A percentile compares a stretch with the other conserved stretches of the same genome.
phyloP scores from a whole-genome alignment of 2,797 vertebrate species.

The Petrocephalus schoutedeni region DNA sequence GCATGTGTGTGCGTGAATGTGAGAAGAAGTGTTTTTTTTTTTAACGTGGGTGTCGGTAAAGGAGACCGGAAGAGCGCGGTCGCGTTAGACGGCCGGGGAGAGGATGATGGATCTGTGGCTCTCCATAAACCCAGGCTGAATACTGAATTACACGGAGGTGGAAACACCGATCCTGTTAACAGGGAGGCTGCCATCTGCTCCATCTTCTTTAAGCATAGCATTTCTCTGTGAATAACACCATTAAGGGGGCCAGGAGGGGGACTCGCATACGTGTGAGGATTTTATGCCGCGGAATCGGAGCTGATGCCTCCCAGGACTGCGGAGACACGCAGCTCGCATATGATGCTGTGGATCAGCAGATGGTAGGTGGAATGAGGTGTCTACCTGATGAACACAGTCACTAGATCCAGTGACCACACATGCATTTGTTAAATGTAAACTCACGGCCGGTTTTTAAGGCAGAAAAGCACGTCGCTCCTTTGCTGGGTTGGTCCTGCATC shows the following conservation, averaged over 20 bases:
- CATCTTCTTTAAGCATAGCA: conserved; percentile 17
- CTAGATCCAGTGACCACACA: not conserved
- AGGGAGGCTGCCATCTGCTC: conserved; percentile 38
- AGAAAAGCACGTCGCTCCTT: not conserved
- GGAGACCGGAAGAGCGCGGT: not conserved
- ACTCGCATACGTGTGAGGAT: not conserved
- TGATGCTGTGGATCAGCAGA: not conserved
- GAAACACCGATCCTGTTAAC: conserved; percentile 39
- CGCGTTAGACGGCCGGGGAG: not conserved
- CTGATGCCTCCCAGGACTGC: not conserved
- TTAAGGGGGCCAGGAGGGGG: not conserved
- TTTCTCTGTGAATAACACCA: conserved; percentile 11
- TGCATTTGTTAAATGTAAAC: not conserved
- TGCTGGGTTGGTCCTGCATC: not conserved
- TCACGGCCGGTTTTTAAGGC: not conserved
- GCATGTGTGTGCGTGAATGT: not conserved
- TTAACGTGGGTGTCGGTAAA: not conserved
- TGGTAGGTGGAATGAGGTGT: not conserved
- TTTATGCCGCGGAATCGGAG: not conserved
- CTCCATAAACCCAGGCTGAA: conserved; percentile 12
- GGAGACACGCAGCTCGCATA: not conserved
- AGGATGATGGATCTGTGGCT: conserved; percentile 6
- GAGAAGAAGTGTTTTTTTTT: not conserved
- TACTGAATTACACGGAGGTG: conserved; percentile 25
- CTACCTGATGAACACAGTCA: not conserved